A percentile compares a stretch with the other conserved stretches of the same genome.
These are phyloP conservation scores for Sterna hirundo DNA, from an alignment of 2,113 vertebrate genomes.

Conservation along the genomic window DNA sequence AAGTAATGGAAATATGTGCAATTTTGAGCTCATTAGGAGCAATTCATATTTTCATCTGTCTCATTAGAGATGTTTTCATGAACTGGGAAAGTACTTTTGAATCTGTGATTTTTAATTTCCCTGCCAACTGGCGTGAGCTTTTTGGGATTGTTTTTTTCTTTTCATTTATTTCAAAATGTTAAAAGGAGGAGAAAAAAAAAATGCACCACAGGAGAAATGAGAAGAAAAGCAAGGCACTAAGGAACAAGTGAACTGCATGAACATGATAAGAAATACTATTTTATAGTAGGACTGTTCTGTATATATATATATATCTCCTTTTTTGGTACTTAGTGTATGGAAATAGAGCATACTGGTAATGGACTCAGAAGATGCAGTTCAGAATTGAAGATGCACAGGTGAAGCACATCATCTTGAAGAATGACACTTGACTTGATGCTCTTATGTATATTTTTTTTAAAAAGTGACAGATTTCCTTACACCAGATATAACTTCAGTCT, in stretches of 20 bases:
- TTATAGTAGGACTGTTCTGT: neutral
- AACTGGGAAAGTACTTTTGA: conserved; percentile 74
- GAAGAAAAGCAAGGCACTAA: conserved; percentile 7
- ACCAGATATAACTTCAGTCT: neutral
- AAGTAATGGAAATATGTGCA: conserved; percentile 73
- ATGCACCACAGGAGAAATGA: neutral
- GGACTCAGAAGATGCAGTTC: neutral
- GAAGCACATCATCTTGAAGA: neutral
- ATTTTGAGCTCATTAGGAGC: conserved; percentile 79
- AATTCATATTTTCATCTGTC: conserved; percentile 81
- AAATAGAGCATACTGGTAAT: neutral
- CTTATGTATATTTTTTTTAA: neutral
- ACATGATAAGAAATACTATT: neutral
- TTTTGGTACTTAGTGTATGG: neutral
- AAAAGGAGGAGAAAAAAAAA: neutral
- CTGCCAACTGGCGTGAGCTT: conserved; percentile 57
- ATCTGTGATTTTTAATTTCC: conserved; percentile 67
- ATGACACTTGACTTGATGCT: neutral
- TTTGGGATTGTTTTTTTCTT: conserved; percentile 64
- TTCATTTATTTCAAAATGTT: conserved; percentile 64
- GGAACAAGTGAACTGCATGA: conserved; percentile 1
- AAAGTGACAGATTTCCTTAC: neutral
- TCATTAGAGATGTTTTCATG: conserved; percentile 78
- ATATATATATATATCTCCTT: neutral
- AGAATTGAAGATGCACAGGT: neutral